Evolutionary conservation across 2,113 vertebrate species (phyloP), one percentile per base, ranked within the genome.

Genomic region (Malurus cyaneus): DNA sequence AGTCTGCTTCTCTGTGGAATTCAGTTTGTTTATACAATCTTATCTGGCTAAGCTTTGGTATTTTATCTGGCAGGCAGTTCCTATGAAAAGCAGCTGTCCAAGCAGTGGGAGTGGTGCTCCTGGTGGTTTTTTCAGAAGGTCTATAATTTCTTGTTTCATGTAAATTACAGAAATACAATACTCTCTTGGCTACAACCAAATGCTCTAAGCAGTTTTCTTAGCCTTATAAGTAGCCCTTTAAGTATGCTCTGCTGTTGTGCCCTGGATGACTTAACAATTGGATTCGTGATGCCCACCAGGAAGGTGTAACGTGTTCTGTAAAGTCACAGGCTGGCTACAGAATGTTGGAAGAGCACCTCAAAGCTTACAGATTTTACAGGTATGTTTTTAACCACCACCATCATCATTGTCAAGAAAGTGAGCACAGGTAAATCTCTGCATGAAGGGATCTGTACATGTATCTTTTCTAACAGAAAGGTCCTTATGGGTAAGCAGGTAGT

Each of bases 31-130:
- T 97, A 97, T 96, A 97, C 87, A 98, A 96, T 96, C 96, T 96
- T 96, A 97, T 98, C 97, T 97, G 96, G 96, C 96, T 95, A 96
- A 96, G 94, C 93, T 88, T 94, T 97, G 97, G 97, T 97, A 97
- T 97, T 97, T 97, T 94, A 95, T 97, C 97, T 98, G 97, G 96
- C 96, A 96, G 95, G 82, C 96, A 94, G 80, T 88, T 95, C 94
- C 94, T 96, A 96, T 95, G 96, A 97, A 96, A 96, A 97, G 92
- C 97, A 98, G 97, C 97, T 98, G 97, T 97, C 93, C 94, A 97
- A 97, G 96, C 97, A 97, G 65, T 95, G 94, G 93, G 93, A 97
- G 94, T 87, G 89, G 87, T 89, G 93, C 95, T 97, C 89, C 95
- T 97, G 94, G 93, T 96, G 92, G 4, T 57, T 89, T 93, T 96